Evolutionary conservation across 2,113 vertebrate species (phyloP).

Genomic region (Hippotragus niger): DNA sequence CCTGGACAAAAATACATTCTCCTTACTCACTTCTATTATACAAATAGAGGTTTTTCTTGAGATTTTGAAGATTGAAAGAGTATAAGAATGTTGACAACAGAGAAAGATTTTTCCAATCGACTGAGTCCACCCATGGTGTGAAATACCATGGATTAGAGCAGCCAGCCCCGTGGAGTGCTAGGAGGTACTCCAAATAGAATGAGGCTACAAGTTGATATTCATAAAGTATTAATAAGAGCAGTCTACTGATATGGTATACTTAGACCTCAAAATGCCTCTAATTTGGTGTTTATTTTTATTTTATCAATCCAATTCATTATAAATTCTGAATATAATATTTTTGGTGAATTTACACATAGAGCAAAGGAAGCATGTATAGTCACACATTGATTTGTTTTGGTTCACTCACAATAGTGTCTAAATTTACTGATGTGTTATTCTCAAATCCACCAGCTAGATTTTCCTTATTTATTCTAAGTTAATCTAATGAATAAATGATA

Average conservation of each 20-base stretch:
- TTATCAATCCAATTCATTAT: constrained; percentile 4
- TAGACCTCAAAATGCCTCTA: background rate
- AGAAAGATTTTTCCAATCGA: background rate
- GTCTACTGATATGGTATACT: background rate
- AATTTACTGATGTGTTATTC: constrained; percentile 4
- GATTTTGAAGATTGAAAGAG: background rate
- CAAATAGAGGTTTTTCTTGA: background rate
- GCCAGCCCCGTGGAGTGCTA: background rate
- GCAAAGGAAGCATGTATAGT: background rate
- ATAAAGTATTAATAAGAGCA: background rate
- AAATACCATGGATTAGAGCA: background rate
- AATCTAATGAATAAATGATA: constrained; percentile 34
- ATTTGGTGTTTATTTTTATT: background rate
- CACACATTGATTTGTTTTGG: constrained; percentile 29
- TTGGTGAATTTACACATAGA: background rate
- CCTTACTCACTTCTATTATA: background rate
- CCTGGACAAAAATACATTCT: background rate
- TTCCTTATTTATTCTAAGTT: constrained; percentile 42
- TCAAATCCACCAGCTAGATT: background rate
- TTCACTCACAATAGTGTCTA: background rate
- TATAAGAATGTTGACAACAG: background rate
- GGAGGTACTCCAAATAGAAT: background rate
- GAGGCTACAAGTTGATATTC: background rate
- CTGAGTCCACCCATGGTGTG: background rate
- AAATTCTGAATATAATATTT: background rate